phyloP scores from a whole-genome alignment of 2,888 invertebrate species.

The Harmothoe impar region DNA sequence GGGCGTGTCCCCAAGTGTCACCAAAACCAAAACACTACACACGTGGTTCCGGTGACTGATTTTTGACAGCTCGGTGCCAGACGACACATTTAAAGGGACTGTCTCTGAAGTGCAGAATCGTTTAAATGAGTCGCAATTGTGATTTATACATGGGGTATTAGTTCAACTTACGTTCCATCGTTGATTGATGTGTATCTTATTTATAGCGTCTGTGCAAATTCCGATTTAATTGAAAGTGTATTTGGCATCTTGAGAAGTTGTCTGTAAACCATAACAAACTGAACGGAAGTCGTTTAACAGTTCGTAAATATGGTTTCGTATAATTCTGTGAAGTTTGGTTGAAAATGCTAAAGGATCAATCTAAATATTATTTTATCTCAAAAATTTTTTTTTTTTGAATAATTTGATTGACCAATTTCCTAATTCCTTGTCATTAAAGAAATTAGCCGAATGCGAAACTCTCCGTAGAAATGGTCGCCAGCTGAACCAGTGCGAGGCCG shows the following conservation, averaged over 20 bases:
- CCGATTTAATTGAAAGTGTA: neutral
- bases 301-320: neutral
- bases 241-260: neutral
- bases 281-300: neutral
- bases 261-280: conserved; percentile 23
- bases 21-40: neutral
- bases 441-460: neutral
- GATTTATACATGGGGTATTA: neutral
- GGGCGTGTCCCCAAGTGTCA: conserved; percentile 20
- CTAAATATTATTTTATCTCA: too few relatives aligned
- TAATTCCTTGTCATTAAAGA: neutral
- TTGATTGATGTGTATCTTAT: neutral
- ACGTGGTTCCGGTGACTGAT: conserved; percentile 31
- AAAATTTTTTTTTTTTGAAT: too few relatives aligned
- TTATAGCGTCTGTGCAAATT: neutral
- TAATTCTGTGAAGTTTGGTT: too few relatives aligned
- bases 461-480: neutral
- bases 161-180: conserved; percentile 34
- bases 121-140: too few relatives aligned
- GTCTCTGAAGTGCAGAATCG: too few relatives aligned
- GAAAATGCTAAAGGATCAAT: too few relatives aligned
- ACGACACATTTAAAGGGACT: neutral
- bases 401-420: neutral
- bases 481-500: conserved; percentile 14
- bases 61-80: conserved; percentile 2